Conservation (phyloP, 2,888 invertebrate species). For the Lumbricus terrestris region DNA sequence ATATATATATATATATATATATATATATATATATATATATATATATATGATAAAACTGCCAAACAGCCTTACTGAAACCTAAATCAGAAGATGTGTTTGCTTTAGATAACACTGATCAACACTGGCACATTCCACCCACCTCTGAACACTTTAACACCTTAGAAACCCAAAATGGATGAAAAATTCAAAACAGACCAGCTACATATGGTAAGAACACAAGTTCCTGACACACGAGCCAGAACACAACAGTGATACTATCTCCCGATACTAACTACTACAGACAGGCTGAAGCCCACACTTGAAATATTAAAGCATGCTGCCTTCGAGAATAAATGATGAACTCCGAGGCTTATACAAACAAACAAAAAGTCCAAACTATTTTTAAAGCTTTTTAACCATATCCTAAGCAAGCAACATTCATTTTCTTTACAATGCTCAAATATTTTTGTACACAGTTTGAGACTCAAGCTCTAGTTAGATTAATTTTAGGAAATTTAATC, state of each 20-base stretch:
- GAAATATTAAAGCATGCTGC: not conserved
- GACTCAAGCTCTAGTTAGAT: not conserved
- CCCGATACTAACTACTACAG: not conserved
- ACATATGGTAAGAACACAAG: not conserved
- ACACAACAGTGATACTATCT: not conserved
- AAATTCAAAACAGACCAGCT: not conserved
- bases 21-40: too few relatives aligned
- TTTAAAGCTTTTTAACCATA: not conserved
- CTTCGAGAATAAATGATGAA: not conserved
- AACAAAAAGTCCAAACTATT: not conserved
- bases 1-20: too few relatives aligned
- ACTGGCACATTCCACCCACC: not conserved
- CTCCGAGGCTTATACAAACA: not conserved
- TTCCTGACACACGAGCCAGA: not conserved
- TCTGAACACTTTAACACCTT: not conserved
- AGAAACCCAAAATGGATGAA: not conserved
- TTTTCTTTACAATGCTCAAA: not conserved
- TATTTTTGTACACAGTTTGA: not conserved
- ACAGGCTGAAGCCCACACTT: not conserved
- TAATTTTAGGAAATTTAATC: not conserved
- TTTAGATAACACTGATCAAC: not conserved
- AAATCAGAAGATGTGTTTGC: slow-evolving; percentile 3
- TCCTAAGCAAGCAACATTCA: not conserved
- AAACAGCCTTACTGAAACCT: not conserved
- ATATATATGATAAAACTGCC: not conserved